Percentiles rank a stretch among this genome's conserved stretches.
These are phyloP conservation scores for Stenoptilia bipunctidactyla DNA, from an alignment of 2,888 invertebrate genomes.

Conservation along the genomic window DNA sequence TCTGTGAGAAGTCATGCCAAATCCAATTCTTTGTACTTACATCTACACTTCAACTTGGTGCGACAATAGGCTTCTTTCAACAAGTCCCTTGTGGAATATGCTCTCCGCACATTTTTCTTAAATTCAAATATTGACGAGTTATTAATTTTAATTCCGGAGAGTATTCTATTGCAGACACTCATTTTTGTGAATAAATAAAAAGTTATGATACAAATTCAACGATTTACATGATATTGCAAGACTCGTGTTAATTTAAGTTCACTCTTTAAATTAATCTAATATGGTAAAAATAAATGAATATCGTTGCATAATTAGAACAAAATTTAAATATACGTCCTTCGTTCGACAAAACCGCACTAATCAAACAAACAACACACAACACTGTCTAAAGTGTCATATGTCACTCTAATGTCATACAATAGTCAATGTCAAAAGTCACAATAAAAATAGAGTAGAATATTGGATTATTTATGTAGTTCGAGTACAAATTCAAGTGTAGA, in stretches of 20 bases:
- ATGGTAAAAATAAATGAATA: conserved; percentile 15
- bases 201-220: neutral
- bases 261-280: conserved; percentile 11
- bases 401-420: too few relatives aligned
- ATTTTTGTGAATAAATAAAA: conserved; percentile 17
- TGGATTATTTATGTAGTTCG: too few relatives aligned
- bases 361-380: too few relatives aligned
- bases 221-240: conserved; percentile 4
- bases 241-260: too few relatives aligned
- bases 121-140: conserved; percentile 16
- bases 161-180: conserved; percentile 26
- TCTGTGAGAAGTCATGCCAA: conserved; percentile 5
- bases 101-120: conserved; percentile 17
- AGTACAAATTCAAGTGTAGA: too few relatives aligned
- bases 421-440: too few relatives aligned
- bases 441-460: too few relatives aligned
- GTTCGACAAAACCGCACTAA: too few relatives aligned
- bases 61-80: conserved; percentile 74
- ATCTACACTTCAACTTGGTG: conserved; percentile 78
- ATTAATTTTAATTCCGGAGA: conserved; percentile 27
- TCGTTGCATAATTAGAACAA: conserved; percentile 23
- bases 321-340: too few relatives aligned
- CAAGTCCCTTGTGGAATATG: conserved; percentile 50
- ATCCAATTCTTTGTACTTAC: conserved; percentile 65
- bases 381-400: too few relatives aligned